Conservation (phyloP, 2,888 invertebrate genomes). For the Pandemis heparana region DNA sequence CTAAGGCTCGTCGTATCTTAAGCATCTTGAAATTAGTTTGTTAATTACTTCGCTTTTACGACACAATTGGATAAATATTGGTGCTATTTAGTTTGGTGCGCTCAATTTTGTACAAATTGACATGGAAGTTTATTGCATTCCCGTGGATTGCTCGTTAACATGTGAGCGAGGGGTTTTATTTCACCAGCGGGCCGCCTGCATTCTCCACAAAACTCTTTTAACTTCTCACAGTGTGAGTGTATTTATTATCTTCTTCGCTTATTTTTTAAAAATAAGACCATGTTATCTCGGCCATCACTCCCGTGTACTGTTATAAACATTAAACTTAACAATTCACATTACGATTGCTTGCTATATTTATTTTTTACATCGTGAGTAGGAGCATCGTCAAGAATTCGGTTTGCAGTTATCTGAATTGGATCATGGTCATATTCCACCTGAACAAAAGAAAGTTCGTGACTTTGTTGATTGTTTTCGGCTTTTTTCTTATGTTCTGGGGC, state of each 20-base stretch:
- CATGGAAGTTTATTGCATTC: conserved; percentile 19
- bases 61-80: conserved; percentile 7
- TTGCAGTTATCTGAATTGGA: conserved; percentile 65
- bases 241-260: conserved; percentile 58
- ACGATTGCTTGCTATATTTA: conserved; percentile 63
- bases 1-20: conserved; percentile 46
- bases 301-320: conserved; percentile 68
- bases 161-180: conserved; percentile 58
- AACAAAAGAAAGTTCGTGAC: conserved; percentile 58
- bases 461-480: conserved; percentile 55
- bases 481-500: conserved; percentile 53
- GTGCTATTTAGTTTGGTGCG: background rate
- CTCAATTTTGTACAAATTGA: conserved; percentile 32
- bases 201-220: conserved; percentile 61
- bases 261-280: conserved; percentile 66
- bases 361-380: conserved; percentile 56
- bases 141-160: conserved; percentile 25
- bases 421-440: conserved; percentile 59
- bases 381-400: conserved; percentile 59
- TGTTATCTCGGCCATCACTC: conserved; percentile 70
- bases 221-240: conserved; percentile 58
- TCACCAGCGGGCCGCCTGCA: conserved; percentile 66
- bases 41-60: conserved; percentile 7
- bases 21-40: conserved; percentile 51
- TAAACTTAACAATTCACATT: conserved; percentile 60